A percentile compares a stretch with the other conserved stretches of the same genome.
phyloP scores from a whole-genome alignment of 2,797 vertebrate genomes.

The Coregonus sp. region DNA sequence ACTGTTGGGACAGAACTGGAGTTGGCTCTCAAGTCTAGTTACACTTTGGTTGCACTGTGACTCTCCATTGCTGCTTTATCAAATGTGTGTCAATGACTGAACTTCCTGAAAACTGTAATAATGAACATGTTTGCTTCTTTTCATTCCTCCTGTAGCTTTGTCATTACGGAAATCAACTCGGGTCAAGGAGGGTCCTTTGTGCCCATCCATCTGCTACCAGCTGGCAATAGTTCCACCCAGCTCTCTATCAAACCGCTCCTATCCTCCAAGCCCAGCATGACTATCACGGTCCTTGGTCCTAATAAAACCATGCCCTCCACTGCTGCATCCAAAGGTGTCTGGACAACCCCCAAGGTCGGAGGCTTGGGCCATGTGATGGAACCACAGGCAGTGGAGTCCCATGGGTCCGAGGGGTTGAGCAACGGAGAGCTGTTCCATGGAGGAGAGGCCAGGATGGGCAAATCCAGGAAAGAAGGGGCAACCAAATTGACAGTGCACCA shows the following conservation, averaged over 20 bases:
- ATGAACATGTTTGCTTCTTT: neutral
- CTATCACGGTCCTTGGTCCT: constrained; percentile 18
- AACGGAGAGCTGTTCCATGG: neutral
- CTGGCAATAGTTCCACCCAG: constrained; percentile 24
- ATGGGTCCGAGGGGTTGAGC: neutral
- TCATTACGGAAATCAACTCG: neutral
- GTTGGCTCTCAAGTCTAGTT: neutral
- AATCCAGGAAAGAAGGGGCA: neutral
- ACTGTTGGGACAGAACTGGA: neutral
- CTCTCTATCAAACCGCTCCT: constrained; percentile 53
- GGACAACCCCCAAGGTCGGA: neutral
- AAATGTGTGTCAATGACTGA: neutral
- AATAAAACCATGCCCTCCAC: constrained; percentile 57
- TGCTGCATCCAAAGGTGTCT: constrained; percentile 10
- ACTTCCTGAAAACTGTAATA: neutral
- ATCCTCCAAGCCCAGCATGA: constrained; percentile 7
- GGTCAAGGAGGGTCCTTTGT: constrained; percentile 48
- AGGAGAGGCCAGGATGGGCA: neutral
- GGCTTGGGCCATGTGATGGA: neutral
- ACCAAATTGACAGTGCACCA: constrained; percentile 70
- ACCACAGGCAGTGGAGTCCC: neutral
- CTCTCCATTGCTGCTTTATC: neutral
- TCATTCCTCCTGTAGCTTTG: neutral
- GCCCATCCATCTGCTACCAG: constrained; percentile 49
- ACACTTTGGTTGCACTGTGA: neutral